Conservation (phyloP, 2,113 vertebrate genomes). For the Bubo bubo region DNA sequence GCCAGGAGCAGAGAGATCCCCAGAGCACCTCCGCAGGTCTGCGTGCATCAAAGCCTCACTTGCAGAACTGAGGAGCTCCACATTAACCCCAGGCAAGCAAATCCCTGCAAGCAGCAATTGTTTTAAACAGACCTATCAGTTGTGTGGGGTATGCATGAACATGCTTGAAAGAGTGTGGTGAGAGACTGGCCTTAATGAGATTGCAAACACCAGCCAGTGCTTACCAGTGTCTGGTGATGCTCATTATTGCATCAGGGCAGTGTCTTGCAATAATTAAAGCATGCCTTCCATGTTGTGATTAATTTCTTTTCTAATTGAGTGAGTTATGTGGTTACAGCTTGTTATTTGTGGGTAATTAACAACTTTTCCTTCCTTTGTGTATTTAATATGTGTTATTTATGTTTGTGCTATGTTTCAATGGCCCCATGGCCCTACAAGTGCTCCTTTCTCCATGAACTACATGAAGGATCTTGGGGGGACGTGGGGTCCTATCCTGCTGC, state of each 20-base stretch:
- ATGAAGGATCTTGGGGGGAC: neutral
- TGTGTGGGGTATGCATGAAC: neutral
- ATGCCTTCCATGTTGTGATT: neutral
- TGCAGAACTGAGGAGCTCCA: neutral
- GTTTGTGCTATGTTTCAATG: neutral
- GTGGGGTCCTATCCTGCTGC: neutral
- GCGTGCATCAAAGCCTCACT: neutral
- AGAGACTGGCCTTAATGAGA: neutral
- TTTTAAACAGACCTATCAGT: neutral
- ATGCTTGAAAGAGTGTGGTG: neutral
- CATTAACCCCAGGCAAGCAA: neutral
- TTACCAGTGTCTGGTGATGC: neutral
- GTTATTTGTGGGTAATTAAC: slow-evolving; percentile 8
- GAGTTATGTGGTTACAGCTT: neutral
- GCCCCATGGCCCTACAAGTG: neutral
- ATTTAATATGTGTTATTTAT: neutral
- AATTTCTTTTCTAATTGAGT: neutral
- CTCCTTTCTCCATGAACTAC: neutral
- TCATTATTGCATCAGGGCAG: neutral
- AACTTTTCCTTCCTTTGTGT: neutral
- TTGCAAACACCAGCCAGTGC: neutral
- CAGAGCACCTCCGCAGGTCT: neutral
- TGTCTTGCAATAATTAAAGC: neutral
- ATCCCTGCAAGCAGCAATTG: neutral
- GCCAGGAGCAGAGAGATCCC: neutral